Conservation (phyloP, 2,888 invertebrate genomes). For the Apodemia mormo region DNA sequence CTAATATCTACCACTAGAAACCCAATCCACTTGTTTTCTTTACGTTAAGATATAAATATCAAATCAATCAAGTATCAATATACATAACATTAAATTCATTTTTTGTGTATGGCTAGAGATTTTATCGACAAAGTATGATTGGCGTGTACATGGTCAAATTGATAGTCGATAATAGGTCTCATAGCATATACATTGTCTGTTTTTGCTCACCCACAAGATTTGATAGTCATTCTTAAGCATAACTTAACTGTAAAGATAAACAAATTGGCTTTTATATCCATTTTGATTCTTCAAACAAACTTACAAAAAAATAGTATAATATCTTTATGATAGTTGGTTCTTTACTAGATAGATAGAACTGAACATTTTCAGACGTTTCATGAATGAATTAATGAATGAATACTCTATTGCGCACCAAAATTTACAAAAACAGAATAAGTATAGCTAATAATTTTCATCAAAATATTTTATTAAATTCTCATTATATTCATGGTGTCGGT, state of each 20-base stretch:
- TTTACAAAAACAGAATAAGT: no score
- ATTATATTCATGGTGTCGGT: no score
- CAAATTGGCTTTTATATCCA: not conserved
- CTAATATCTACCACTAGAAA: no score
- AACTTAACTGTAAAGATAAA: constrained; percentile 1
- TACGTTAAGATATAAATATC: not conserved
- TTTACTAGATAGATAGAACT: no score
- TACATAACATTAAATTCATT: constrained; percentile 22
- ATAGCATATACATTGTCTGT: constrained; percentile 24
- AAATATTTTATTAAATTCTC: no score
- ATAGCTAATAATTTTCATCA: no score
- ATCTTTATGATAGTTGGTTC: no score
- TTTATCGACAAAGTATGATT: constrained; percentile 41
- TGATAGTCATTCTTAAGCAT: constrained; percentile 9
- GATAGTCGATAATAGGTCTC: constrained; percentile 32
- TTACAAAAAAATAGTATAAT: not conserved
- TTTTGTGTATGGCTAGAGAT: constrained; percentile 26
- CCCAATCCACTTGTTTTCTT: no score
- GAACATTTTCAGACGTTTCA: no score
- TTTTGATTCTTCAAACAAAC: not conserved
- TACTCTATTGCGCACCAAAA: no score
- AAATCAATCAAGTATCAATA: constrained; percentile 17
- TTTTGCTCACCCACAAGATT: constrained; percentile 4
- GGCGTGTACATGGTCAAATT: constrained; percentile 43
- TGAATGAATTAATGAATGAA: no score